These are phyloP conservation scores for Monochamus alternatus DNA, from an alignment of 2,888 invertebrate genomes.

Conservation along the genomic window DNA sequence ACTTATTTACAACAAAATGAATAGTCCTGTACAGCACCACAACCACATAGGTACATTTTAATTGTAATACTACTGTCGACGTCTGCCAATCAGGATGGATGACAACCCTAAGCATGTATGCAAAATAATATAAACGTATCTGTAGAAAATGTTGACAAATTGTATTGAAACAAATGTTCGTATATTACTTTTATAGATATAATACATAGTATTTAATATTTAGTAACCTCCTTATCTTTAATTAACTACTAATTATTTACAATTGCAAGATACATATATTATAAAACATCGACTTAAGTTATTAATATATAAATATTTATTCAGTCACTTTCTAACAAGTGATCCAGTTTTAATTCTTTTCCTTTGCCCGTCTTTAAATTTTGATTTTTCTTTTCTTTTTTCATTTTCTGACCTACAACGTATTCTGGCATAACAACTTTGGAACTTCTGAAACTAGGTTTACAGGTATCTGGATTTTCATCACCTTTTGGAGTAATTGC, in stretches of 20 bases:
- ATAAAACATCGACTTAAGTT: not conserved
- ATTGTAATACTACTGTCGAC: too few relatives aligned
- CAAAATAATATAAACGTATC: too few relatives aligned
- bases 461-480: constrained; percentile 61
- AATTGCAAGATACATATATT: not conserved
- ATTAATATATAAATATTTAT: constrained; percentile 20
- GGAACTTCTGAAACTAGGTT: constrained; percentile 76
- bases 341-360: constrained; percentile 73
- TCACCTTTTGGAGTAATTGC: constrained; percentile 21
- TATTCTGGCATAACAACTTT: constrained; percentile 89
- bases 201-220: too few relatives aligned
- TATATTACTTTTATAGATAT: too few relatives aligned
- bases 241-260: not conserved
- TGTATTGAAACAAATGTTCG: too few relatives aligned
- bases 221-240: not conserved
- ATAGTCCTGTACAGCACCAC: too few relatives aligned
- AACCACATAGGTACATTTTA: too few relatives aligned
- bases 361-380: constrained; percentile 48
- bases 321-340: constrained; percentile 72
- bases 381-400: constrained; percentile 69
- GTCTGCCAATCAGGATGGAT: too few relatives aligned
- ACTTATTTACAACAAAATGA: too few relatives aligned
- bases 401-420: constrained; percentile 80
- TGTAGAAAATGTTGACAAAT: too few relatives aligned
- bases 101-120: too few relatives aligned